phyloP scores from a whole-genome alignment of 2,888 invertebrate species.

The Aleiodes leptofemur region DNA sequence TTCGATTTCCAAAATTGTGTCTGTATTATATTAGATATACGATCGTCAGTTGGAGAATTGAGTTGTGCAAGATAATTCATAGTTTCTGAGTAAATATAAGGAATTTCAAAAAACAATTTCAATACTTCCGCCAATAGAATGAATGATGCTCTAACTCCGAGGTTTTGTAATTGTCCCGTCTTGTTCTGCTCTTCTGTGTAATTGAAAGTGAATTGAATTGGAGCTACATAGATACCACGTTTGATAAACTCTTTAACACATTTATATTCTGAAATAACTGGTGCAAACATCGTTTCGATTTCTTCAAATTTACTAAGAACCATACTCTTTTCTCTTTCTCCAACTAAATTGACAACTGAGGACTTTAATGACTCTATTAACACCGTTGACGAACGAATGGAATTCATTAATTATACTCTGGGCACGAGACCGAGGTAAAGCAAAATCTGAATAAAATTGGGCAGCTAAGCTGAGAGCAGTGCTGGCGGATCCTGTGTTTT shows the following conservation, averaged over 20 bases:
- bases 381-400: background rate
- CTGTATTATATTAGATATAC: constrained; percentile 29
- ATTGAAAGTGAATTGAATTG: background rate
- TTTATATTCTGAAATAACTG: background rate
- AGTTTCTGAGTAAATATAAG: constrained; percentile 4
- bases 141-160: background rate
- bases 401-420: background rate
- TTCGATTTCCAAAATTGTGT: constrained; percentile 24
- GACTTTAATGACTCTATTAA: background rate
- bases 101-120: constrained; percentile 22
- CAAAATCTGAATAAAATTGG: background rate
- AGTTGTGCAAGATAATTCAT: background rate
- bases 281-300: background rate
- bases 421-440: constrained; percentile 1
- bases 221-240: background rate
- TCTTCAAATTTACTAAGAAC: background rate
- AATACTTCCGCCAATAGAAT: background rate
- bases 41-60: background rate
- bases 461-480: constrained; percentile 16
- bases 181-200: constrained; percentile 10
- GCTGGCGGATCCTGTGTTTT: background rate
- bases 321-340: no score
- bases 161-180: background rate
- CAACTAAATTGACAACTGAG: background rate
- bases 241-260: background rate